phyloP scores from a whole-genome alignment of 2,797 vertebrate genomes.

The Aratinga solstitialis region DNA sequence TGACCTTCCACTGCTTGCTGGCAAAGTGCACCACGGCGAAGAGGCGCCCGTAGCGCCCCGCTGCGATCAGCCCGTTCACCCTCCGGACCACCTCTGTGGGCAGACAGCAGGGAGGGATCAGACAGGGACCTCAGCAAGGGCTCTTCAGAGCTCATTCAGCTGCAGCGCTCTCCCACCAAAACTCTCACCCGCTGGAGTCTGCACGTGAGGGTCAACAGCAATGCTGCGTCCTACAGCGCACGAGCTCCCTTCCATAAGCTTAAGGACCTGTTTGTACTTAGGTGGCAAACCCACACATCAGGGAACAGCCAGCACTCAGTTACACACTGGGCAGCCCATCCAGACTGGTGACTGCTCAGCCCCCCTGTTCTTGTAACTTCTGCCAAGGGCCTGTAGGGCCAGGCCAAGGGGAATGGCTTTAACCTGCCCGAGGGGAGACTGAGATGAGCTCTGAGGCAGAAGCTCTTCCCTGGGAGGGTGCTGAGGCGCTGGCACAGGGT shows the following conservation, averaged over 20 bases:
- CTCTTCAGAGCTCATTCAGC: background rate
- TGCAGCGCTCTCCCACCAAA: background rate
- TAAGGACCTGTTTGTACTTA: background rate
- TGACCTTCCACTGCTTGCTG: slow-evolving; percentile 94
- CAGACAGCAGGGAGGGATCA: background rate
- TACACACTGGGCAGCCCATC: background rate
- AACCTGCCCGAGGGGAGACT: accelerated
- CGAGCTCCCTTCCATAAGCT: background rate
- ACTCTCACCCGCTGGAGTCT: background rate
- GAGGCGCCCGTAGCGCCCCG: slow-evolving; percentile 81
- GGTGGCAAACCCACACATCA: background rate
- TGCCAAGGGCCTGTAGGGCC: background rate
- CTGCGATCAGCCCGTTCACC: slow-evolving; percentile 82
- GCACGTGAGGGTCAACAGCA: background rate
- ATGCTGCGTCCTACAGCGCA: accelerated
- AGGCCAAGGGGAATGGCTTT: background rate
- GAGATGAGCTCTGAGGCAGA: background rate
- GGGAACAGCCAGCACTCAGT: background rate
- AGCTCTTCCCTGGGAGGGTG: no score
- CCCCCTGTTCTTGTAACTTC: background rate
- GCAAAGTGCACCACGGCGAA: slow-evolving; percentile 94
- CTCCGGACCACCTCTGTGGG: slow-evolving; percentile 79
- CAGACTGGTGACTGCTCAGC: background rate
- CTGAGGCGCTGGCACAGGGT: no score
- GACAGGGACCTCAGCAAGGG: background rate